phyloP scores from a whole-genome alignment of 2,888 invertebrate genomes.

The Phanerotoma sp. region DNA sequence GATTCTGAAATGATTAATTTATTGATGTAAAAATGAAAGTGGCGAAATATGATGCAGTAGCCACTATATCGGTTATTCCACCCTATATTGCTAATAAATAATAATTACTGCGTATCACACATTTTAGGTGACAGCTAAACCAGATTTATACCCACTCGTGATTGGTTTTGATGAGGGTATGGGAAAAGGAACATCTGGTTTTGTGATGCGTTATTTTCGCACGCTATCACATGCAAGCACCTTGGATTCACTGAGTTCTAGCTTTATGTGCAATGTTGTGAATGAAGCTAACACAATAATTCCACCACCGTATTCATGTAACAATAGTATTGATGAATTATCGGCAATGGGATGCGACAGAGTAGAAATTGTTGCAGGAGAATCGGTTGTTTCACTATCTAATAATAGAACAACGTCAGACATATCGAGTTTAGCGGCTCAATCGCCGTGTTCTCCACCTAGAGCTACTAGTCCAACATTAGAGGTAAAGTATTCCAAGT shows the following conservation, averaged over 20 bases:
- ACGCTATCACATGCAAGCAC: slow-evolving; percentile 84
- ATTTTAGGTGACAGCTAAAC: slow-evolving; percentile 80
- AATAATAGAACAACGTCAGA: slow-evolving; percentile 66
- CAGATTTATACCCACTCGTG: slow-evolving; percentile 81
- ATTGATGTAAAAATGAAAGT: too few species aligned
- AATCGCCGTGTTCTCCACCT: slow-evolving; percentile 74
- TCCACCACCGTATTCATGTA: slow-evolving; percentile 76
- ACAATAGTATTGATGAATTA: slow-evolving; percentile 71
- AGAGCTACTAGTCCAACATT: slow-evolving; percentile 81
- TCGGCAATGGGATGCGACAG: slow-evolving; percentile 48
- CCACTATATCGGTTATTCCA: too few species aligned
- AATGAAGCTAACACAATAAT: slow-evolving; percentile 84
- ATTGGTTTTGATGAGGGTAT: slow-evolving; percentile 72
- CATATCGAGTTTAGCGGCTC: slow-evolving; percentile 70
- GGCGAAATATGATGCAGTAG: too few species aligned
- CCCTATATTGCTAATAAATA: too few species aligned
- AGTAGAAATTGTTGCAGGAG: slow-evolving; percentile 44
- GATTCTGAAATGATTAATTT: too few species aligned
- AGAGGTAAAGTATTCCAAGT: slow-evolving; percentile 59
- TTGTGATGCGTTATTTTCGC: slow-evolving; percentile 83
- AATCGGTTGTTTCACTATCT: slow-evolving; percentile 52
- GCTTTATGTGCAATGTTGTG: slow-evolving; percentile 81
- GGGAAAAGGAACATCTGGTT: slow-evolving; percentile 72
- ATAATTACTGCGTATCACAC: slow-evolving; percentile 23
- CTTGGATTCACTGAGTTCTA: slow-evolving; percentile 82